These are phyloP conservation scores for Apis mellifera DNA, from an alignment of 1,140 invertebrate species.

Conservation along the genomic window DNA sequence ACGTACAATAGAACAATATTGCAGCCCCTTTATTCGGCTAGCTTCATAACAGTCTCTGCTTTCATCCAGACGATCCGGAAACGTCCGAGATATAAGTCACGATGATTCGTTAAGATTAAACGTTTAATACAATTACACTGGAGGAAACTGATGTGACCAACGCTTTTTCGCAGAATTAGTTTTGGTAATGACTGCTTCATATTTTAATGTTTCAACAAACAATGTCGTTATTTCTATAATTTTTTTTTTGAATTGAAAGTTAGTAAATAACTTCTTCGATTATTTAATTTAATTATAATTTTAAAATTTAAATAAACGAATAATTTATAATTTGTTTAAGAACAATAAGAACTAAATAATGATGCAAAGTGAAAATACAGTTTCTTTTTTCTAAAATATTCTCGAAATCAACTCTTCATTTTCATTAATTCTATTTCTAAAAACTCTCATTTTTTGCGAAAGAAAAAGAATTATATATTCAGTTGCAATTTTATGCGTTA, in stretches of 20 bases:
- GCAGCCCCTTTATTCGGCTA: slow-evolving; percentile 58
- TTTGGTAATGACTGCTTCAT: neutral
- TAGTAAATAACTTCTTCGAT: too few species aligned
- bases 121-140: slow-evolving; percentile 46
- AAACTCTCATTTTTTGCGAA: too few species aligned
- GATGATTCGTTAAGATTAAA: slow-evolving; percentile 52
- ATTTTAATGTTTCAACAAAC: neutral
- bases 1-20: slow-evolving; percentile 58
- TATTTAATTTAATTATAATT: too few species aligned
- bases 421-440: too few species aligned
- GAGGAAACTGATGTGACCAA: slow-evolving; percentile 1
- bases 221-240: neutral
- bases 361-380: too few species aligned
- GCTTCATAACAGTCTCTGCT: slow-evolving; percentile 59
- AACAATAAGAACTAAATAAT: too few species aligned
- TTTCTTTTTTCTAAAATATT: too few species aligned
- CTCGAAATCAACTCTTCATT: too few species aligned
- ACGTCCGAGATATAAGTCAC: slow-evolving; percentile 58
- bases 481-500: neutral
- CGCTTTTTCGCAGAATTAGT: neutral
- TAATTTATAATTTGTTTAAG: too few species aligned
- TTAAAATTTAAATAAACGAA: too few species aligned
- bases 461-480: neutral
- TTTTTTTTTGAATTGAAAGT: neutral
- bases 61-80: slow-evolving; percentile 45